Conservation (phyloP, 1,140 invertebrate species). For the Branchinecta lindahli region DNA sequence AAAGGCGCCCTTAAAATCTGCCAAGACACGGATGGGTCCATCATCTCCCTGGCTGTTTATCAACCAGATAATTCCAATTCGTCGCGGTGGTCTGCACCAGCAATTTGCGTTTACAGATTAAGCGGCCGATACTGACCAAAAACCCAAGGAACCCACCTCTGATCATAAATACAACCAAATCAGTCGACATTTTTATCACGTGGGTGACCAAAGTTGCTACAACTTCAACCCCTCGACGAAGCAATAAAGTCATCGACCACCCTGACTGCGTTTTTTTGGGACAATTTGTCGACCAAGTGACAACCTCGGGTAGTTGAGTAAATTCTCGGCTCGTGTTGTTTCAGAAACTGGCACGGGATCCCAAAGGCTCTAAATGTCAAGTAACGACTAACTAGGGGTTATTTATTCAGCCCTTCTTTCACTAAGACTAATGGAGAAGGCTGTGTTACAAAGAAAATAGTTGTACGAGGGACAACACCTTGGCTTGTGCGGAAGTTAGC, state of each 20-base stretch:
- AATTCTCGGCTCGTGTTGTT: conserved; percentile 10
- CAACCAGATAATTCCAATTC: too few species aligned
- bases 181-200: conserved; percentile 3
- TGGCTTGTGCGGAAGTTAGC: too few species aligned
- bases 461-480: too few species aligned
- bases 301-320: background rate
- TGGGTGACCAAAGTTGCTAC: background rate
- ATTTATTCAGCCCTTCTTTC: background rate
- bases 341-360: background rate
- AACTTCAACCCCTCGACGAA: background rate
- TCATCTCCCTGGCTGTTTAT: too few species aligned
- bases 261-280: background rate
- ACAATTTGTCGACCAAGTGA: conserved; percentile 9
- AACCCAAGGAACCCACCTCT: background rate
- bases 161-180: background rate
- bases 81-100: too few species aligned
- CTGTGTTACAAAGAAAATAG: background rate
- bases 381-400: background rate
- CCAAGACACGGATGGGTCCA: too few species aligned
- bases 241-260: conserved; percentile 10
- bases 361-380: background rate
- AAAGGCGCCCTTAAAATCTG: too few species aligned
- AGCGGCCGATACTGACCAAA: too few species aligned
- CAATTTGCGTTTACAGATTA: too few species aligned
- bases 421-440: background rate